Evolutionary conservation across 2,797 vertebrate species (phyloP), one percentile per base, ranked within the genome.

Genomic region (Crenuchus spilurus): DNA sequence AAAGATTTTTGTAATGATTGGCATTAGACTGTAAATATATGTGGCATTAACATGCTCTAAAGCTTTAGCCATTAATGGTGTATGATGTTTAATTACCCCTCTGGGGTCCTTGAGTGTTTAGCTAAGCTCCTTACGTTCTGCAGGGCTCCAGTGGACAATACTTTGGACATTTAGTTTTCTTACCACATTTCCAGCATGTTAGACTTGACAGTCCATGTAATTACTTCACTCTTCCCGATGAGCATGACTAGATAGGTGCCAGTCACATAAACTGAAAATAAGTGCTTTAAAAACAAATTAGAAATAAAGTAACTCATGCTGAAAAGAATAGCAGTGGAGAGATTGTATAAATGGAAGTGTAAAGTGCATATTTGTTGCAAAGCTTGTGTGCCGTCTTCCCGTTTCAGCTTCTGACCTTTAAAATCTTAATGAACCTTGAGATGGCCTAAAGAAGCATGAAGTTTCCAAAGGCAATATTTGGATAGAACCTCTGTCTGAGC

Each of bases 191-290:
- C 58, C 69, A 33, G 51, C 70, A 72, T 83, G 79, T 87, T 81
- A 83, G 87, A 88, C 20, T 64, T 83, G 83, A 76, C 84, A 86
- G 85, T 76, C 85, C 82, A 66, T 88, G 85, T 89, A 86, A 91
- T 91, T 87, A 83, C 87, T 86, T 87, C 77, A 77, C 75, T 83
- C 75, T 77, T 84, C 80, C 48, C 24, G 79, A 79, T 83, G 81
- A 80, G 81, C 66, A 77, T 72, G 48, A 67, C 48, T 74, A 79
- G 81, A 80, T 72, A 77, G 83, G 80, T 78, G 18, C 67, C 57
- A 67, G 73, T 87, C 72, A 52, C 80, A 70, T 74, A 76, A 84
- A 78, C 41, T 54, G 49, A 64, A 85, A 87, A 74, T 69, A 52
- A 78, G 57, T 26, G 33, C 73, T 42, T 75, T 77, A 80, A 87